Evolutionary conservation across 1,140 invertebrate genomes (phyloP), one percentile per base, ranked within the genome.

Genomic region (Philopotamus ludificatus): DNA sequence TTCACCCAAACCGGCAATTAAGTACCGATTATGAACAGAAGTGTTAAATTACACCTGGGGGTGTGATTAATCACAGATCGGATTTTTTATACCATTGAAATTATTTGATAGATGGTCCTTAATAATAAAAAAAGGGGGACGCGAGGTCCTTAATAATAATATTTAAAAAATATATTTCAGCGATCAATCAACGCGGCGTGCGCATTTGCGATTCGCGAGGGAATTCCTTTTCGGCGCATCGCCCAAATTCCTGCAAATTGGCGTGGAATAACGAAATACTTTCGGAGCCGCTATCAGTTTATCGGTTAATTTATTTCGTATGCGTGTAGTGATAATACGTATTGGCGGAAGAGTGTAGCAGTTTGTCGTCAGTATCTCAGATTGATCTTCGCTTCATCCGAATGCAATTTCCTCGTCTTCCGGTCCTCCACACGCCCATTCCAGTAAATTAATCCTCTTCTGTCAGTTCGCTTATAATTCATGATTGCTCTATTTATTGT

Each of bases 11-110:
- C 61, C 61, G 28, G 26, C 61, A 63, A 63, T 63, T 63, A 63
- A 63, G 61, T 63, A 63, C 50, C 61, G 49, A 63, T 63, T 63
- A 63, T 12, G 45, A 26, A 23, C 15, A 45, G 50, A 39, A 54
- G 61, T 63, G 61, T 53, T 63, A 63, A 53, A 63, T 63, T 53
- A 45, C 45, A 50, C 44, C 15, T 16, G 61, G 41, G 61, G 50
- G 49, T 42, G 61, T 63, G 61, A 63, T 63, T 63, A 63, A 63
- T 63, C 51, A 63, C 61, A 12, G 55, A 58, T 58, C 21, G 7
- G 57, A 28, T 26, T 60, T 60, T 60, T 57, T 57, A n/a, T n/a
- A 41, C 3, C 34, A 20, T 20, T 20, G 44, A 47, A 20, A 8
- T 47, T 16, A 47, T 47, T 47, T 16, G 15, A 47, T 16, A 7